These are phyloP conservation scores for Bombus superbus DNA, from an alignment of 1,140 invertebrate species.

Conservation along the genomic window DNA sequence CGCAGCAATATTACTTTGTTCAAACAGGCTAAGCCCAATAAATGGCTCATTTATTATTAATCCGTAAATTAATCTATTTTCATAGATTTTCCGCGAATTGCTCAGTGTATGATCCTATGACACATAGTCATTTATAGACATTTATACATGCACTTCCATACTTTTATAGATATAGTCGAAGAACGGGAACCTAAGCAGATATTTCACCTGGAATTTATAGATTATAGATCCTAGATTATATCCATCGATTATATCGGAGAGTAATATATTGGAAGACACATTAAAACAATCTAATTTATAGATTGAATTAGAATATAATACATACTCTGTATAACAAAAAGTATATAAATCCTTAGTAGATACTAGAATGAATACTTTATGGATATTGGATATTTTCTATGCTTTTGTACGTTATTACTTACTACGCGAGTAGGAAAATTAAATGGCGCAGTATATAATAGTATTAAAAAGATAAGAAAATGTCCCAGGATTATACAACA, in stretches of 20 bases:
- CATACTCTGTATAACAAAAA: too few relatives aligned
- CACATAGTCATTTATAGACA: too few relatives aligned
- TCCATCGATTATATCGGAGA: not conserved
- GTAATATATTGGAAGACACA: not conserved
- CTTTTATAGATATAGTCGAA: not conserved
- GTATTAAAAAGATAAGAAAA: not conserved
- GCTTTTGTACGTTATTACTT: not conserved
- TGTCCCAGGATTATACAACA: not conserved
- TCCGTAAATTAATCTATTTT: not conserved
- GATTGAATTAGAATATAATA: too few relatives aligned
- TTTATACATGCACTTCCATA: too few relatives aligned
- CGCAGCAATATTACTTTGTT: not conserved
- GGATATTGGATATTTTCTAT: not conserved
- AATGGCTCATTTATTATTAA: not conserved
- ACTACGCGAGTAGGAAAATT: not conserved
- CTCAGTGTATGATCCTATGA: too few relatives aligned
- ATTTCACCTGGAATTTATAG: not conserved
- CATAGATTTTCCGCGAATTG: not conserved
- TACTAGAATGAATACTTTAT: not conserved
- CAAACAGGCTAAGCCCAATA: too few relatives aligned
- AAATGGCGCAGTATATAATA: too few relatives aligned
- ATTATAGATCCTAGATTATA: not conserved
- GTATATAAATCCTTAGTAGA: not conserved
- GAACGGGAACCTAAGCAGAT: not conserved
- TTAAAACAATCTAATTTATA: not conserved